Conservation (phyloP, 2,888 invertebrate species). For the Lordiphosa andalusiaca region DNA sequence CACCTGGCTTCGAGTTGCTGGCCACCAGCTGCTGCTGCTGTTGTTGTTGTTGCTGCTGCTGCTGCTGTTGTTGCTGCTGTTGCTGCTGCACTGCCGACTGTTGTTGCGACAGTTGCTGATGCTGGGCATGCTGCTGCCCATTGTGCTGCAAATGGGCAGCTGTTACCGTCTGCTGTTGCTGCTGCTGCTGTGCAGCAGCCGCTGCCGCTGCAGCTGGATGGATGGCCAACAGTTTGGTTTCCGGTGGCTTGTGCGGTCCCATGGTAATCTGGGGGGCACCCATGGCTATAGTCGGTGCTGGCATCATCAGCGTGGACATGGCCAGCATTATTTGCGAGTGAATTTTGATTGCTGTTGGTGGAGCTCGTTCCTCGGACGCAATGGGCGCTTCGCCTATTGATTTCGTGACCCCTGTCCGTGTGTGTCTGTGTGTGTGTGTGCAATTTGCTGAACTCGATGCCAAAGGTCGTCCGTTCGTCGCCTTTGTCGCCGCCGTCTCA, state of each 20-base stretch:
- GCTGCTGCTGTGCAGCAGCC: constrained; percentile 68
- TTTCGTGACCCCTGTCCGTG: constrained; percentile 63
- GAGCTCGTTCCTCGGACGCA: background rate
- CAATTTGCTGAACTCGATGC: constrained; percentile 64
- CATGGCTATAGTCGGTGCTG: constrained; percentile 80
- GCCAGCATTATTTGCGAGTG: constrained; percentile 80
- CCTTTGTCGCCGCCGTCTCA: constrained; percentile 62
- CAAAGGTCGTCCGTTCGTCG: constrained; percentile 74
- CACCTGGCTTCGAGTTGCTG: constrained; percentile 78
- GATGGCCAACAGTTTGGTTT: constrained; percentile 80
- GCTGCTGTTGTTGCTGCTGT: constrained; percentile 54
- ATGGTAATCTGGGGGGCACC: constrained; percentile 80
- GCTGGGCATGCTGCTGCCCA: constrained; percentile 65
- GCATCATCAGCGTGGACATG: constrained; percentile 81
- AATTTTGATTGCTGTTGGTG: constrained; percentile 62
- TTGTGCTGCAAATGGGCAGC: constrained; percentile 65
- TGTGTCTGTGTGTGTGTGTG: constrained; percentile 16
- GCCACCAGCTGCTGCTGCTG: constrained; percentile 66
- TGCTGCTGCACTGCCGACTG: constrained; percentile 44
- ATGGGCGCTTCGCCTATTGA: constrained; percentile 50
- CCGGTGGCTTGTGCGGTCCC: constrained; percentile 81
- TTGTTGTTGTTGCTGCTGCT: constrained; percentile 54
- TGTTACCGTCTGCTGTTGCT: constrained; percentile 66
- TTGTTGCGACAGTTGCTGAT: constrained; percentile 47
- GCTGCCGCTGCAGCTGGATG: constrained; percentile 78